Evolutionary conservation across 2,888 invertebrate genomes (phyloP).

Genomic region (Ctena decussata): DNA sequence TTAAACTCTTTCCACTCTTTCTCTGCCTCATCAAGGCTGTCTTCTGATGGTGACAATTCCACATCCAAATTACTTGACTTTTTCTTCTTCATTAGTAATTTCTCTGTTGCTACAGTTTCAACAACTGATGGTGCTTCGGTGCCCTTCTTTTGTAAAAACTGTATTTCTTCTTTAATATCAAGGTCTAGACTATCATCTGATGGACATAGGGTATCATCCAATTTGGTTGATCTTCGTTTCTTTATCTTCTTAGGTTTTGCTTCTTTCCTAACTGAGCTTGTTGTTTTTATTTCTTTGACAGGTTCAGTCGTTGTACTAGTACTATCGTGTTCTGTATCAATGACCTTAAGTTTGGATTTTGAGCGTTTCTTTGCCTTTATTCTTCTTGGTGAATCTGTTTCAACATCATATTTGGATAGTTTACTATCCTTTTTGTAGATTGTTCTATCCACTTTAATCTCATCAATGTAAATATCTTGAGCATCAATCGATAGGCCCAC

Average conservation of each 20-base stretch:
- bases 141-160: conserved; percentile 1
- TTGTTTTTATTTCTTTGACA: not conserved
- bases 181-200: conserved; percentile 52
- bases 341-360: conserved; percentile 12
- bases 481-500: conserved; percentile 49
- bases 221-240: conserved; percentile 39
- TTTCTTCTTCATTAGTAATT: conserved; percentile 27
- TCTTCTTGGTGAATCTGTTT: not conserved
- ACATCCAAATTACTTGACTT: conserved; percentile 50
- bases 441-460: conserved; percentile 33
- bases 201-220: conserved; percentile 49
- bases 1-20: conserved; percentile 46
- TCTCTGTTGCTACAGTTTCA: not conserved
- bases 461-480: conserved; percentile 52
- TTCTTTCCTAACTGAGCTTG: not conserved
- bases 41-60: conserved; percentile 51
- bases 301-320: not conserved
- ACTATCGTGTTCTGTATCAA: not conserved
- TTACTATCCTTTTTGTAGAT: conserved; percentile 44
- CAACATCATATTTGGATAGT: conserved; percentile 14
- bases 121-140: not conserved
- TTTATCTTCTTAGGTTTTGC: conserved; percentile 36
- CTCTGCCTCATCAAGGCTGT: conserved; percentile 35
- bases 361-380: conserved; percentile 26
- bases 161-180: conserved; percentile 1